These are phyloP conservation scores for Jaculus jaculus DNA, from an alignment of 2,113 vertebrate species.

Conservation along the genomic window DNA sequence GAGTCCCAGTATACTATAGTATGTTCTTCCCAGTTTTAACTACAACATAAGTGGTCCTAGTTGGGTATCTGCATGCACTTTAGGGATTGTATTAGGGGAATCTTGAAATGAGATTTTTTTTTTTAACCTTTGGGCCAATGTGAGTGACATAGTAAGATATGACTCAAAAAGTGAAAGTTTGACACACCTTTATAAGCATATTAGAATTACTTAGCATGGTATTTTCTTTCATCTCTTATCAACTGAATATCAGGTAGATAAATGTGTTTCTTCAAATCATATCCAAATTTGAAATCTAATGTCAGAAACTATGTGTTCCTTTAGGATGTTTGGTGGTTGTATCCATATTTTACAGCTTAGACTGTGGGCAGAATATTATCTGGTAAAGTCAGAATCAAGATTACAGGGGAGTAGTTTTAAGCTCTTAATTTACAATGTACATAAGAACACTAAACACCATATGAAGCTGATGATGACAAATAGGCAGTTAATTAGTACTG, in stretches of 20 bases:
- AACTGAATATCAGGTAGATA: neutral
- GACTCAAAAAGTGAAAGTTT: neutral
- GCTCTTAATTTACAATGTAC: neutral
- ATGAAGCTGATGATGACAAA: neutral
- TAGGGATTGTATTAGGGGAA: no score
- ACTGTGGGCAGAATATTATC: neutral
- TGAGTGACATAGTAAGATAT: no score
- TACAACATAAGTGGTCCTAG: no score
- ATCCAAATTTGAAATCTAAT: constrained; percentile 19
- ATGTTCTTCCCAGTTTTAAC: no score
- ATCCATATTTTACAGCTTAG: neutral
- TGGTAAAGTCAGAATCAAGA: constrained; percentile 20
- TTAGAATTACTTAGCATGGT: neutral
- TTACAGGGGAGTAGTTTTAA: neutral
- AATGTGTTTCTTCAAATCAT: neutral
- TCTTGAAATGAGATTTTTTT: no score
- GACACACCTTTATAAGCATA: neutral
- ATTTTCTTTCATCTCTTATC: neutral
- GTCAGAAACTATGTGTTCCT: no score
- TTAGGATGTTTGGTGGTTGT: neutral
- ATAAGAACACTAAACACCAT: neutral
- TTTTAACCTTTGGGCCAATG: no score
- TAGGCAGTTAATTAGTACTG: neutral
- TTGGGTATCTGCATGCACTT: no score
- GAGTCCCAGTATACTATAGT: no score